Conservation (phyloP, 1,140 invertebrate genomes). For the Dendroctonus valens region DNA sequence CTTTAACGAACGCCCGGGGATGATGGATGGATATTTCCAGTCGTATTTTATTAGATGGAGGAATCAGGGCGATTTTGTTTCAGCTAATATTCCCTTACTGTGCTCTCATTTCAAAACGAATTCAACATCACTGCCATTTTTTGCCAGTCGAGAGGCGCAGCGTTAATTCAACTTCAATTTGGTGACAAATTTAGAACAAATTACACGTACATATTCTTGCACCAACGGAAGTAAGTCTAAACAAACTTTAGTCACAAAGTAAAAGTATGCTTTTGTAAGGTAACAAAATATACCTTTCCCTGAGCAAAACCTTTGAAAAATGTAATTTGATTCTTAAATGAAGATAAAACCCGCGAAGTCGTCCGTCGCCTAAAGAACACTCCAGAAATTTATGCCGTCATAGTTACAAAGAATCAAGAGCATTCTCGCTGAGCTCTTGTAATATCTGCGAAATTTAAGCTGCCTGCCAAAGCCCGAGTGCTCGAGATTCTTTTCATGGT, state of each 20-base stretch:
- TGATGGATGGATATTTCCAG: slow-evolving; percentile 7
- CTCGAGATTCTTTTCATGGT: slow-evolving; percentile 11
- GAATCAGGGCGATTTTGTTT: no score
- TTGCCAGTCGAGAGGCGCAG: no score
- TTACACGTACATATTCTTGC: no score
- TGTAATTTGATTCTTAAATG: slow-evolving; percentile 31
- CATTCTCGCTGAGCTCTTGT: slow-evolving; percentile 28
- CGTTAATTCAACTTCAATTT: no score
- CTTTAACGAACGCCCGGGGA: slow-evolving; percentile 7
- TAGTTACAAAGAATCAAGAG: slow-evolving; percentile 31
- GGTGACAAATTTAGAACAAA: no score
- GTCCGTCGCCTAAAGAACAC: slow-evolving; percentile 25
- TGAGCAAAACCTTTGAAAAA: neutral
- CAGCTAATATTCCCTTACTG: no score
- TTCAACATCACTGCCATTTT: no score
- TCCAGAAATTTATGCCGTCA: slow-evolving; percentile 31
- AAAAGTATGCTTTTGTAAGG: no score
- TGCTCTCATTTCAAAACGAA: no score
- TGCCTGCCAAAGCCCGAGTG: slow-evolving; percentile 7
- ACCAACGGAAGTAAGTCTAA: no score
- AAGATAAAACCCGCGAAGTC: slow-evolving; percentile 14
- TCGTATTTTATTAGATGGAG: slow-evolving; percentile 6
- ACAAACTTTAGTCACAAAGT: no score
- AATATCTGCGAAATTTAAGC: slow-evolving; percentile 34
- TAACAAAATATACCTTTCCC: neutral